Evolutionary conservation across 2,113 vertebrate species (phyloP), one percentile per base, ranked within the genome.

Genomic region (Sarotherodon lohbergeri): DNA sequence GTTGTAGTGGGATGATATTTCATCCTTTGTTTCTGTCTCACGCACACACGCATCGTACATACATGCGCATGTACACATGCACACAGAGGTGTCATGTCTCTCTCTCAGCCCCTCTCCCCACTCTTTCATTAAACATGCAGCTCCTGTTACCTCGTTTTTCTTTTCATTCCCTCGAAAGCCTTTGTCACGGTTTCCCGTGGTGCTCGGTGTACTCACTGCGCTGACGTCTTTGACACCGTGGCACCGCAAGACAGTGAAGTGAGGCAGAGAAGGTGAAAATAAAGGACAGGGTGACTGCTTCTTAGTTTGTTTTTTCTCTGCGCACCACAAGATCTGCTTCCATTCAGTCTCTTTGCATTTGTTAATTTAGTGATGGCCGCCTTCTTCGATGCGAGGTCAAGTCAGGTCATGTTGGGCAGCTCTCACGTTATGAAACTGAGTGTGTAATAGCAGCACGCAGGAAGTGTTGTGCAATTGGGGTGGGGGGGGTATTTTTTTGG

Each of bases 1-100:
- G 91, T 94, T 90, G 85, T 41, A 10, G 32, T 82, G 7, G 95
- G 90, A 41, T 95, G 95, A 94, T 92, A 95, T 94, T 96, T 93
- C 94, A 95, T 90, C 92, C 92, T 54, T n/a, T 87, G 41, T 79
- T 71, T 80, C 76, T 81, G 73, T 24, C 2, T 81, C 79, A 48
- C 13, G 27, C 61, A 7, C 63, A 68, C 63, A 66, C 34, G 13
- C 29, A 41, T 46, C 19, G 36, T 22, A 36, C 56, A 32, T 83
- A 80, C 50, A 68, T 46, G 39, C 54, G 61, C 82, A 5, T 79
- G 80, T 10, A 46, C 57, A 43, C 48, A 36, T 11, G 78, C 76
- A 52, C 61, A 54, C 79, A 57, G 24, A 73, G 81, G 90, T 94
- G 66, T 94, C 92, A 83, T 82, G 89, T 92, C 88, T 84, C 92